A percentile compares a stretch with the other conserved stretches of the same genome.
Evolutionary conservation across 2,797 vertebrate species (phyloP).

Genomic region (Cryptoprocta ferox): DNA sequence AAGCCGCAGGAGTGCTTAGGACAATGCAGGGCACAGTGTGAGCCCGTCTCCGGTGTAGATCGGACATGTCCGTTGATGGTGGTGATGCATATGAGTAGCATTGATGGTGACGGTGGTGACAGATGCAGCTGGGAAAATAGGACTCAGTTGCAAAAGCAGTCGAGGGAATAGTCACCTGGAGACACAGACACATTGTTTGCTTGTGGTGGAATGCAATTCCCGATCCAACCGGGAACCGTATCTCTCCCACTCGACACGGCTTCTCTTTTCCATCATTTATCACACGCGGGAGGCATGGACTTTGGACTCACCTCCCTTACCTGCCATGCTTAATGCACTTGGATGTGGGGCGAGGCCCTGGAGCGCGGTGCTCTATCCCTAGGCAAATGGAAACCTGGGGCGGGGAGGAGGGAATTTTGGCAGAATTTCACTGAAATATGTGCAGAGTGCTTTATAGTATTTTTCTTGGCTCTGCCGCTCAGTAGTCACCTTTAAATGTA

Average conservation of each 20-base stretch:
- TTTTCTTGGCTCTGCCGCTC: constrained; percentile 72
- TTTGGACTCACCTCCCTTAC: not conserved
- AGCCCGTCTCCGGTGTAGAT: not conserved
- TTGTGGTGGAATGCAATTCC: not conserved
- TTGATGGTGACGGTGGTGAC: not conserved
- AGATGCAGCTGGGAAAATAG: constrained; percentile 60
- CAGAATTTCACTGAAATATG: constrained; percentile 64
- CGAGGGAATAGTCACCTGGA: not conserved
- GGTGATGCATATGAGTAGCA: not conserved
- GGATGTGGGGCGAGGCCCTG: too few relatives aligned
- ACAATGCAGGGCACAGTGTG: not conserved
- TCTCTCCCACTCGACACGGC: not conserved
- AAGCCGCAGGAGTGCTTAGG: accelerated
- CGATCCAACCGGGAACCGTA: not conserved
- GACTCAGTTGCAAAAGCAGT: constrained; percentile 59
- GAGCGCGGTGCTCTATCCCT: not conserved
- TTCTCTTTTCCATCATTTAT: constrained; percentile 6
- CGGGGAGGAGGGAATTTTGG: not conserved
- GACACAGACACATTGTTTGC: not conserved
- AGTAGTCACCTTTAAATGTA: constrained; percentile 69
- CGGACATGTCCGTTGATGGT: too few relatives aligned
- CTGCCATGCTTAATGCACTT: not conserved
- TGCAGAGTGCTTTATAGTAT: constrained; percentile 68
- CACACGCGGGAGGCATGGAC: not conserved
- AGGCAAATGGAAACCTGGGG: not conserved